Conservation (phyloP, 2,797 vertebrate genomes). For the Danio kyathit region DNA sequence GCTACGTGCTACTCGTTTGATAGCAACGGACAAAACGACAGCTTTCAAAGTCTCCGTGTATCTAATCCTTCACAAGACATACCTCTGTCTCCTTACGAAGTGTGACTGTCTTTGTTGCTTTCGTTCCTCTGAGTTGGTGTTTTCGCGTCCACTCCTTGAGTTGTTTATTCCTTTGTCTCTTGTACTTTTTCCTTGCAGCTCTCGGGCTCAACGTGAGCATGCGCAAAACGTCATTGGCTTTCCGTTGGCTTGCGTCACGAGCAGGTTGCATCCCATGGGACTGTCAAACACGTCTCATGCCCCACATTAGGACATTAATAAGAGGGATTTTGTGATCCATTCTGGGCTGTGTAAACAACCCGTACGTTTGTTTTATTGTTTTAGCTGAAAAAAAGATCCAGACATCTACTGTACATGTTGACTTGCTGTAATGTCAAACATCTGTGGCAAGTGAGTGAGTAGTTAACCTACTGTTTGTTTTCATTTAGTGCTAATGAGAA, state of each 20-base stretch:
- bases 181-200: slow-evolving; percentile 74
- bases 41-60: background rate
- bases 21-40: slow-evolving; percentile 27
- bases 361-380: background rate
- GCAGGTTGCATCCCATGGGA: slow-evolving; percentile 55
- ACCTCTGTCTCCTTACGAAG: slow-evolving; percentile 26
- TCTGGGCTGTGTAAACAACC: background rate
- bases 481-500: slow-evolving; percentile 7
- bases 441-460: background rate
- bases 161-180: slow-evolving; percentile 78
- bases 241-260: slow-evolving; percentile 74
- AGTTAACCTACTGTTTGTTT: background rate
- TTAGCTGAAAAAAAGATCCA: slow-evolving; percentile 6
- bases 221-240: slow-evolving; percentile 74
- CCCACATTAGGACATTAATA: background rate
- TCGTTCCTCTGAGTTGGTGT: slow-evolving; percentile 20
- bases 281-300: slow-evolving; percentile 57
- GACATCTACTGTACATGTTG: background rate
- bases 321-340: background rate
- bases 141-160: slow-evolving; percentile 45
- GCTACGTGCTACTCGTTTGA: slow-evolving; percentile 57
- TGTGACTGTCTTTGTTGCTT: slow-evolving; percentile 13
- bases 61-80: background rate
- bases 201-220: slow-evolving; percentile 72
- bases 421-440: slow-evolving; percentile 8